Base-by-base conservation (phyloP, 2,888 invertebrate genomes). In the Oxyscelio sp. region DNA sequence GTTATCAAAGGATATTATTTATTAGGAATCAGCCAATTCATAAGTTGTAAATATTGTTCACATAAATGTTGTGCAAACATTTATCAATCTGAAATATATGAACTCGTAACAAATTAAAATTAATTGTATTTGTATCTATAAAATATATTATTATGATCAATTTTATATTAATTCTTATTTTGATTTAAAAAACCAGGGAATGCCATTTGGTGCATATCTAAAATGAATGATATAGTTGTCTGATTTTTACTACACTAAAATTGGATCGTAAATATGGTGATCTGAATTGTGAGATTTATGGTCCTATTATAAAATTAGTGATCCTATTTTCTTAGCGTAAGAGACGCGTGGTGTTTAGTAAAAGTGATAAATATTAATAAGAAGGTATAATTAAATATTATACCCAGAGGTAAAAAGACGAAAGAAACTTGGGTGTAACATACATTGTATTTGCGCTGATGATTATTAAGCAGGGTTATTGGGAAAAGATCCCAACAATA, bases 341-440 rank as follows among this genome's bases (percentile, higher is more conserved):
- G 61, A 45, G 45, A 61, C 22, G 27, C 24, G 27, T 6, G 5
- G 27, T 24, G 24, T 43, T 43, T 61, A 61, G 45, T 45, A 61
- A 61, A 61, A 61, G 61, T 61, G 45, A 61, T 61, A 45, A 17
- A 45, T 45, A 19, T 45, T 61, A 13, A 61, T 61, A 61, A 22
- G n/a, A n/a, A n/a, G n/a, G 40, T 1, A 19, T 17, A 15, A 24
- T 61, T 45, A 45, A 40, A 40, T n/a, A n/a, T n/a, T 40, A 5
- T 9, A 11, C 34, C 9, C 34, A 11, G 8, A 11, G 11, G 11
- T 34, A 34, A 40, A 40, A 40, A 40, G 40, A 8, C 40, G 40
- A 40, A 40, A n/a, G 40, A 2, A 40, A 40, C 40, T n/a, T n/a
- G 40, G 8, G 3, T 40, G 5, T 40, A 40, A 40, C n/a, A n/a